Evolutionary conservation across 2,888 invertebrate genomes (phyloP).

Genomic region (Chrysopilus asiliformis): DNA sequence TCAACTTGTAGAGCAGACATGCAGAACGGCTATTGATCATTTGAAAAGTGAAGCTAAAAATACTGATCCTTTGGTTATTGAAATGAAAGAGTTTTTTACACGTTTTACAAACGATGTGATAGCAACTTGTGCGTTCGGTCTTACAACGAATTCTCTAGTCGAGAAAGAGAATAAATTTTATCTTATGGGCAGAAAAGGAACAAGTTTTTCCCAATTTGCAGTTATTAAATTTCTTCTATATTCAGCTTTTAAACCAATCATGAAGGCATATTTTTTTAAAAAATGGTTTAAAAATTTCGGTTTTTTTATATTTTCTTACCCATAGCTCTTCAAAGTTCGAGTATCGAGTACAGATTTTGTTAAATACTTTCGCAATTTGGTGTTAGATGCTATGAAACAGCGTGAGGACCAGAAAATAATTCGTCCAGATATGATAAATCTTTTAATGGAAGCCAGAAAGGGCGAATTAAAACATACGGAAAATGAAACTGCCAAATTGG

Average conservation of each 20-base stretch:
- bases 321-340: conserved; percentile 19
- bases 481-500: not conserved
- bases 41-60: conserved; percentile 1
- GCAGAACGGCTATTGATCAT: not conserved
- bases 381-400: conserved; percentile 35
- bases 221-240: not conserved
- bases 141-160: conserved; percentile 39
- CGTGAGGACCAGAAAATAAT: conserved; percentile 35
- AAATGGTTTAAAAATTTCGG: too few relatives aligned
- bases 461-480: conserved; percentile 1
- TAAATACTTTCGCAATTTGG: conserved; percentile 34
- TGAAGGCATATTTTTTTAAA: too few relatives aligned
- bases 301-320: not conserved
- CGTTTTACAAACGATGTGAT: conserved; percentile 35
- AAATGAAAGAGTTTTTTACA: conserved; percentile 32
- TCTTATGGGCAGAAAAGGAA: conserved; percentile 37
- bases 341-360: conserved; percentile 28
- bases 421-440: conserved; percentile 43
- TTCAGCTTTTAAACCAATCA: not conserved
- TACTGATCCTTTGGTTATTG: conserved; percentile 19
- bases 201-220: conserved; percentile 27
- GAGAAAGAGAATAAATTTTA: conserved; percentile 43
- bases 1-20: conserved; percentile 11
- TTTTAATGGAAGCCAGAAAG: conserved; percentile 38
- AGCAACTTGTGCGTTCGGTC: conserved; percentile 37